Evolutionary conservation across 2,113 vertebrate species (phyloP).

Genomic region (Leucosticte australis): DNA sequence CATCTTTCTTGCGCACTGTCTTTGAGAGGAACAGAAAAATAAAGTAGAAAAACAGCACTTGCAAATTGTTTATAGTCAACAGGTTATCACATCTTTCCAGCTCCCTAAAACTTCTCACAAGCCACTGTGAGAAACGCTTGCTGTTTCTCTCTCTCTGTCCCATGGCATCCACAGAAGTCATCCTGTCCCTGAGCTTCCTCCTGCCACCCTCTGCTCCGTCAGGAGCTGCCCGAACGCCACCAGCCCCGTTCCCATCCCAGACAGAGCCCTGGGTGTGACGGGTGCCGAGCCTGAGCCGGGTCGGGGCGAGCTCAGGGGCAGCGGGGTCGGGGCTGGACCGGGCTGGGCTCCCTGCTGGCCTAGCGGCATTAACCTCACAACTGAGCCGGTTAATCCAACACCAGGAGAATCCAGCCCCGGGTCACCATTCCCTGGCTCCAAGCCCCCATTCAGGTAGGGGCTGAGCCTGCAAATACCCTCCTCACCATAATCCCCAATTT

Average conservation of each 20-base stretch:
- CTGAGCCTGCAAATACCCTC: neutral
- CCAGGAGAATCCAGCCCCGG: neutral
- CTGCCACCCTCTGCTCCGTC: fast-evolving
- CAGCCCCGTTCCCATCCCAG: neutral
- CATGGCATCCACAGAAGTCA: neutral
- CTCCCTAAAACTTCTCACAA: too few relatives aligned
- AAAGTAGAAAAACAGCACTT: too few relatives aligned
- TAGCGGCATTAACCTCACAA: neutral
- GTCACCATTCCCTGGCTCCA: neutral
- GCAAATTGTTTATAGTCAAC: too few relatives aligned
- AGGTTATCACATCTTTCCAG: too few relatives aligned
- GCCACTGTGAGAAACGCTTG: too few relatives aligned
- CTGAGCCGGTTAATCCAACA: neutral
- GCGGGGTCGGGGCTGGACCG: fast-evolving
- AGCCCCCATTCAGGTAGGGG: neutral
- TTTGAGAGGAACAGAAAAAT: too few relatives aligned
- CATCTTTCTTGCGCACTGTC: too few relatives aligned
- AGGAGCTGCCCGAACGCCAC: fast-evolving
- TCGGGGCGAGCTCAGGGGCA: fast-evolving
- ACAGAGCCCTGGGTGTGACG: fast-evolving
- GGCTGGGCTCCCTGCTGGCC: neutral
- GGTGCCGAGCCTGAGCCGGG: fast-evolving
- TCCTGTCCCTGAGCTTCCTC: neutral
- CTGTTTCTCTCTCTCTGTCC: too few relatives aligned
- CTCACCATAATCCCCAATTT: fast-evolving